A percentile compares a stretch with the other conserved stretches of the same genome.
Evolutionary conservation across 2,113 vertebrate species (phyloP).

Genomic region (Danio rerio): GRCz12tu NC_133185.1:1114001-1114500

Average conservation of each 20-base stretch:
- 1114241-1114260: constrained; percentile 48
- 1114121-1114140: too few species aligned
- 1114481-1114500: constrained; percentile 25
- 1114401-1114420: constrained; percentile 59
- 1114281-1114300: constrained; percentile 61
- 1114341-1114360: constrained; percentile 50
- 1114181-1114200: not conserved
- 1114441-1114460: constrained; percentile 46
- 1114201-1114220: not conserved
- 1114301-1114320: constrained; percentile 54
- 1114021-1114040: too few species aligned
- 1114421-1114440: constrained; percentile 54
- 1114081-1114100: too few species aligned
- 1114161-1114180: too few species aligned
- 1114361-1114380: constrained; percentile 48
- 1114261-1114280: constrained; percentile 58
- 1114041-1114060: too few species aligned
- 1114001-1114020: too few species aligned
- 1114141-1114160: too few species aligned
- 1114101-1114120: too few species aligned
- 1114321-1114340: constrained; percentile 61
- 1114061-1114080: too few species aligned
- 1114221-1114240: constrained; percentile 55
- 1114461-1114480: constrained; percentile 62
- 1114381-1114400: constrained; percentile 58